Evolutionary conservation across 2,888 invertebrate genomes (phyloP).

Genomic region (Corythucha ciliata): DNA sequence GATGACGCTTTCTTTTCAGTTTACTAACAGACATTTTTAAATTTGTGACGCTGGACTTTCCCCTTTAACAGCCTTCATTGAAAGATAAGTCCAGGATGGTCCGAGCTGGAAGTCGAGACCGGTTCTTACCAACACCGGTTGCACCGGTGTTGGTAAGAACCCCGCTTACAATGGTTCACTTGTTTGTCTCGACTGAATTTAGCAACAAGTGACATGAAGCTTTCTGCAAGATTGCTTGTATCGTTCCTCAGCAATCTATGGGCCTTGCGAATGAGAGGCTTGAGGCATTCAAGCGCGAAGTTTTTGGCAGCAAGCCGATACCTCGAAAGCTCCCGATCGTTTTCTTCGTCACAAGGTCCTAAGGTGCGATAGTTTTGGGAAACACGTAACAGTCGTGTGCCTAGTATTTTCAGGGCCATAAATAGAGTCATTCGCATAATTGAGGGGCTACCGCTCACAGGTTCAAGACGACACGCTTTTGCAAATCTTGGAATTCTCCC

Average conservation of each 20-base stretch:
- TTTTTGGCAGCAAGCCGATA: conserved; percentile 6
- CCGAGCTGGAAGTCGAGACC: conserved; percentile 4
- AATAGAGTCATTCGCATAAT: too few relatives aligned
- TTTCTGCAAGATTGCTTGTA: conserved; percentile 25
- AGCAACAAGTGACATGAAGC: conserved; percentile 23
- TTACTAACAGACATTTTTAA: not conserved
- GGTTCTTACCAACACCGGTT: too few relatives aligned
- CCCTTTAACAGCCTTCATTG: conserved; percentile 4
- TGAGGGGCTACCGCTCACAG: too few relatives aligned
- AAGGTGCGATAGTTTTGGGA: too few relatives aligned
- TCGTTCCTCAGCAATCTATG: conserved; percentile 8
- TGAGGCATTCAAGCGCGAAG: conserved; percentile 10
- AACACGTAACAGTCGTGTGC: too few relatives aligned
- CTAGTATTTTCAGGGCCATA: too few relatives aligned
- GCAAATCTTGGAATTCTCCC: too few relatives aligned
- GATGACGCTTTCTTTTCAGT: conserved; percentile 3
- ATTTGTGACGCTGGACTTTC: not conserved
- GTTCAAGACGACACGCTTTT: too few relatives aligned
- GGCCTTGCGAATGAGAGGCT: conserved; percentile 18
- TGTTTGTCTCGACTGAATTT: conserved; percentile 22
- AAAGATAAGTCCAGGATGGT: not conserved
- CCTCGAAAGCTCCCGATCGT: conserved; percentile 8
- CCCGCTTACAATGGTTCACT: conserved; percentile 9
- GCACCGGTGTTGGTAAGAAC: not conserved
- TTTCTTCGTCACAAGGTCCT: too few relatives aligned